These are phyloP conservation scores for Sarotherodon lohbergeri DNA, from an alignment of 2,113 vertebrate genomes.

Conservation along the genomic window DNA sequence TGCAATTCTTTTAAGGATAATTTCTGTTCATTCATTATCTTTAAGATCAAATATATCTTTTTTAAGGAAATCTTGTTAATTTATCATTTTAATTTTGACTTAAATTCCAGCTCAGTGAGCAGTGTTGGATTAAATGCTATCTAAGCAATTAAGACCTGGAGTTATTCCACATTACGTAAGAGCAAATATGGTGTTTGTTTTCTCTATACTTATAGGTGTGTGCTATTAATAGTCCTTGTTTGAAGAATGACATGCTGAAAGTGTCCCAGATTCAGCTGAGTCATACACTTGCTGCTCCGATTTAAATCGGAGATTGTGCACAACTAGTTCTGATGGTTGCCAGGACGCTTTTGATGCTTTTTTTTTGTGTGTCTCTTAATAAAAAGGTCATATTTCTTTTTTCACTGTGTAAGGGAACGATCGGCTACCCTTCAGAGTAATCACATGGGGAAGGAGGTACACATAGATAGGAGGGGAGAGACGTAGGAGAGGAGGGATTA, in stretches of 20 bases:
- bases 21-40: not conserved
- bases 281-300: slow-evolving; percentile 41
- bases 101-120: not conserved
- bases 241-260: slow-evolving; percentile 25
- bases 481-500: not conserved
- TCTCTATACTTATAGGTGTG: slow-evolving; percentile 31
- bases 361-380: not conserved
- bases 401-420: not conserved
- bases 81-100: slow-evolving; percentile 13
- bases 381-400: not conserved
- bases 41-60: not conserved
- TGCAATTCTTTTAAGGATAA: not conserved
- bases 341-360: slow-evolving; percentile 3
- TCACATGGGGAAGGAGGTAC: not conserved
- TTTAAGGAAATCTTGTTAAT: not conserved
- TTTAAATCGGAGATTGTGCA: slow-evolving; percentile 29
- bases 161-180: slow-evolving; percentile 41
- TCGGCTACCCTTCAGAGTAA: not conserved
- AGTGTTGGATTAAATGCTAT: slow-evolving; percentile 16
- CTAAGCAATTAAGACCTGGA: slow-evolving; percentile 14
- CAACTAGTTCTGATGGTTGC: slow-evolving; percentile 4
- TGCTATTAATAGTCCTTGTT: slow-evolving; percentile 46
- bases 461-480: not conserved
- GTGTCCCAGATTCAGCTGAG: slow-evolving; percentile 61
- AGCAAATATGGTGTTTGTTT: slow-evolving; percentile 40